A percentile compares a stretch with the other conserved stretches of the same genome.
phyloP scores from a whole-genome alignment of 2,113 vertebrate genomes.

The Oriolus oriolus region DNA sequence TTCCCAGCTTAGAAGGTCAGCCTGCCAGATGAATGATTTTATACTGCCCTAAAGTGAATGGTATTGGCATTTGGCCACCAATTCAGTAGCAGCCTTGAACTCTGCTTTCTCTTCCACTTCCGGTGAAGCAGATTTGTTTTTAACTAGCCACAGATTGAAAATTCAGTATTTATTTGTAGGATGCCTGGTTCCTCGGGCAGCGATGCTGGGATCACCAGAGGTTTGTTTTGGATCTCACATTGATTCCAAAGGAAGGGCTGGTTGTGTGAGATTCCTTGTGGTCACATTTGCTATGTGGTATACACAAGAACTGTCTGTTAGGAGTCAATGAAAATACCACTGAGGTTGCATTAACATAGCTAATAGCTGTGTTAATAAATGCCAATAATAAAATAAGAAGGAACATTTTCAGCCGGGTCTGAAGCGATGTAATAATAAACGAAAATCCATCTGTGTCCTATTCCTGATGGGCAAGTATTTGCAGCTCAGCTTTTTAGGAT shows the following conservation, averaged over 20 bases:
- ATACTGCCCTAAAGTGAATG: neutral
- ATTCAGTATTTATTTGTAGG: too few relatives aligned
- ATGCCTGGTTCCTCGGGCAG: too few relatives aligned
- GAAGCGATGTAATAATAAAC: neutral
- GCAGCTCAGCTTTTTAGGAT: neutral
- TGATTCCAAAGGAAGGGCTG: neutral
- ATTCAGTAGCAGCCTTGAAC: conserved; percentile 53
- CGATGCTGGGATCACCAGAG: too few relatives aligned
- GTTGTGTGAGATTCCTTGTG: conserved; percentile 25
- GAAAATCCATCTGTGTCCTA: neutral
- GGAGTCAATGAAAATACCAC: conserved; percentile 41
- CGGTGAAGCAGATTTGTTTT: conserved; percentile 46
- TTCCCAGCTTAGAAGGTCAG: neutral
- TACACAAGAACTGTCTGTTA: conserved; percentile 59
- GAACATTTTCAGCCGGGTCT: conserved; percentile 20
- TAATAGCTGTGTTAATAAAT: conserved; percentile 66
- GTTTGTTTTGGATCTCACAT: too few relatives aligned
- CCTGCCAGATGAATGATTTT: conserved; percentile 23
- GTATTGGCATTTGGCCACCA: conserved; percentile 26
- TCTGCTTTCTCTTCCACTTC: conserved; percentile 36
- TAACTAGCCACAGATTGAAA: too few relatives aligned
- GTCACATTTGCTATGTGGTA: neutral
- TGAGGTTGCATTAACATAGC: conserved; percentile 55
- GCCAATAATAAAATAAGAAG: conserved; percentile 30
- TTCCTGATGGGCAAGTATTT: neutral